Evolutionary conservation across 1,140 invertebrate genomes (phyloP).

Genomic region (Cotesia vestalis): DNA sequence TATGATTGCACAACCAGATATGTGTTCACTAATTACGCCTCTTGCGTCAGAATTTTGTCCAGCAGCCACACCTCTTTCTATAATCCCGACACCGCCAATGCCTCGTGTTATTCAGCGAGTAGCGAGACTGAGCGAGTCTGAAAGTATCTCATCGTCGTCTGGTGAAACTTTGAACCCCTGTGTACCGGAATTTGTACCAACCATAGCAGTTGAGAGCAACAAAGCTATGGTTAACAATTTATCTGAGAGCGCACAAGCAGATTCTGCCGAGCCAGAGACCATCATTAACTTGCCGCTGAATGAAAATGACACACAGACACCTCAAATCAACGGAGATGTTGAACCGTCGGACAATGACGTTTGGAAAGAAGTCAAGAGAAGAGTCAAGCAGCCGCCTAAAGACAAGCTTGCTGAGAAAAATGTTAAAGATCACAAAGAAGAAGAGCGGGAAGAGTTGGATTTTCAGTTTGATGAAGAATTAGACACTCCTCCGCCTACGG

Average conservation of each 20-base stretch:
- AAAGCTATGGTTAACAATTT: slow-evolving; percentile 26
- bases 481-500: slow-evolving; percentile 75
- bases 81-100: slow-evolving; percentile 74
- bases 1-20: slow-evolving; percentile 29
- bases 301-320: not conserved
- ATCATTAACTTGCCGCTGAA: not conserved
- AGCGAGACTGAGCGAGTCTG: slow-evolving; percentile 47
- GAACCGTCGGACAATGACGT: slow-evolving; percentile 38
- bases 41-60: slow-evolving; percentile 57
- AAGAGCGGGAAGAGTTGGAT: slow-evolving; percentile 87
- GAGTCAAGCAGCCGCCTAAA: slow-evolving; percentile 62
- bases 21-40: slow-evolving; percentile 38
- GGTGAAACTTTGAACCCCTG: slow-evolving; percentile 80
- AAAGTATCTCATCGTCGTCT: slow-evolving; percentile 48
- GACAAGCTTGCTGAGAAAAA: slow-evolving; percentile 58
- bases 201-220: slow-evolving; percentile 30
- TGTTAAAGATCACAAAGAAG: slow-evolving; percentile 60
- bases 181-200: slow-evolving; percentile 85
- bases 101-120: slow-evolving; percentile 63
- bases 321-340: slow-evolving; percentile 36
- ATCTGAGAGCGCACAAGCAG: slow-evolving; percentile 28
- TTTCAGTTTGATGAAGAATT: slow-evolving; percentile 98
- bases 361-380: slow-evolving; percentile 62
- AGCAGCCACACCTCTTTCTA: slow-evolving; percentile 68
- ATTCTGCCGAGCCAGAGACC: not conserved